Base-by-base conservation (phyloP, 1,140 invertebrate species). In the Drosophila jambulina region DNA sequence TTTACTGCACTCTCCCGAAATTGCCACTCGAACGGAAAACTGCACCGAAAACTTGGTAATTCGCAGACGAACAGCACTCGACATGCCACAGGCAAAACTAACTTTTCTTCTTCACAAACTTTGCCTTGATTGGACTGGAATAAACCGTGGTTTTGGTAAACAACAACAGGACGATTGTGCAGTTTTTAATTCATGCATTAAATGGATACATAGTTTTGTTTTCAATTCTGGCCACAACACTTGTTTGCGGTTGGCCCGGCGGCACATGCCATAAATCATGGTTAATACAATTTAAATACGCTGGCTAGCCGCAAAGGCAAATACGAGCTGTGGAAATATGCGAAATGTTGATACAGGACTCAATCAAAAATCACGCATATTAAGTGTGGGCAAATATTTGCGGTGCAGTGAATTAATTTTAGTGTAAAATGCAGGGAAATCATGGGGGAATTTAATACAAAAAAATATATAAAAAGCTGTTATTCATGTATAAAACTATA, bases 11-110 rank as follows among this genome's bases (percentile, higher is more conserved):
- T 42, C n/a, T 29, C 42, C 32, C 53, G 27, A 36, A 71, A 72
- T 23, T 71, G 67, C 34, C 68, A 72, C 29, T 72, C 23, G 27
- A 49, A 56, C 7, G 8, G 29, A 27, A 42, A 69, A 42, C 63
- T 42, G 45, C 61, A 51, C 34, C 15, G 23, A 54, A 54, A 68
- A 46, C 38, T 68, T 45, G 38, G 62, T 70, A 45, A 68, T 34
- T 51, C 36, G n/a, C 53, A 34, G 9, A 58, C 69, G 54, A 71
- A 72, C 34, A 36, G 15, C 68, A 57, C 32, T 48, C 17, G 29
- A 70, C 61, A 65, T 65, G 67, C 68, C 63, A 68, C 49, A 46
- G 19, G 49, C 63, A 56, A 49, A 34, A 8, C n/a, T 17, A 71
- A 48, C 6, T 49, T 70, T 42, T 29, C 19, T 15, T 29, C 25